Evolutionary conservation across 2,888 invertebrate species (phyloP).

Genomic region (Heteropelma amictum): DNA sequence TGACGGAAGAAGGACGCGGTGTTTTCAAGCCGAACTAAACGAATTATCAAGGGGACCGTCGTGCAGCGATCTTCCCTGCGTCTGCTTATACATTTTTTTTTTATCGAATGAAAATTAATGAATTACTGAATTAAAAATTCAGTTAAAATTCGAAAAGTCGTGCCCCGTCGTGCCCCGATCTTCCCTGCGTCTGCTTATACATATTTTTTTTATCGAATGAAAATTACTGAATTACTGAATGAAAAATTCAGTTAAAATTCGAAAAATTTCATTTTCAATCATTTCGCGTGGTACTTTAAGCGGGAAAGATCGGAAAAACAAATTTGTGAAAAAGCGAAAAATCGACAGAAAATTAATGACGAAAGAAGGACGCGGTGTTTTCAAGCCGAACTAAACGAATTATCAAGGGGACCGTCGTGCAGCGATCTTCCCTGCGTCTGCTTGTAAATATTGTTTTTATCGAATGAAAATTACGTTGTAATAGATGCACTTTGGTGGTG

Average conservation of each 20-base stretch:
- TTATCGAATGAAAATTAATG: conserved; percentile 79
- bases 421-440: background rate
- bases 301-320: no score
- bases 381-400: background rate
- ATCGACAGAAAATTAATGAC: background rate
- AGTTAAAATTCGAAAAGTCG: no score
- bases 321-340: background rate
- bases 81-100: background rate
- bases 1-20: background rate
- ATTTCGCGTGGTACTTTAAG: background rate
- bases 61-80: no score
- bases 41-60: no score
- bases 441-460: background rate
- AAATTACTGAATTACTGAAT: background rate
- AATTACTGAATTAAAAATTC: no score
- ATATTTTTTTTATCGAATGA: background rate
- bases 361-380: background rate
- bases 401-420: no score
- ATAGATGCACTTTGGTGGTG: conserved; percentile 91
- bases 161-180: no score
- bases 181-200: no score
- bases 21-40: background rate
- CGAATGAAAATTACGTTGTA: conserved; percentile 86
- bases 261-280: background rate
- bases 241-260: background rate